phyloP scores from a whole-genome alignment of 2,888 invertebrate genomes.

The Agrenia bidenticulata region DNA sequence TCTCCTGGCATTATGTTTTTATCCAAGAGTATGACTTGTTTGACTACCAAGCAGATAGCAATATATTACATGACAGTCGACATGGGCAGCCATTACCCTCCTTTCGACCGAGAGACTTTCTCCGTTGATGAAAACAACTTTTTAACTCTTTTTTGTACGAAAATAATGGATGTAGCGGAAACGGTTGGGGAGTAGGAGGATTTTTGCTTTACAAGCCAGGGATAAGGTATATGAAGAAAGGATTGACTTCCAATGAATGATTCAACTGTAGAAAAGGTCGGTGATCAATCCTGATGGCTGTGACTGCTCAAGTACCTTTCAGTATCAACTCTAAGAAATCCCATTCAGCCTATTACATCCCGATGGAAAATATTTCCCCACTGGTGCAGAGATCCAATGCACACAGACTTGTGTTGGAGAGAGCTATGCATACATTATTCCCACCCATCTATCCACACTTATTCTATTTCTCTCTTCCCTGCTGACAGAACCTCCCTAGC shows the following conservation, averaged over 20 bases:
- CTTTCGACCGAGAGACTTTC: not conserved
- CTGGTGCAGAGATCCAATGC: not conserved
- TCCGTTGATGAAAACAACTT: constrained; percentile 11
- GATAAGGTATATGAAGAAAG: constrained; percentile 8
- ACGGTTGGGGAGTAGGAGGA: constrained; percentile 19
- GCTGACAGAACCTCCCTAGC: too few species aligned
- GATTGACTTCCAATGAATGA: constrained; percentile 27
- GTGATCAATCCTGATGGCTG: constrained; percentile 30
- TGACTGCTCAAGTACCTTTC: constrained; percentile 29
- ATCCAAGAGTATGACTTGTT: too few species aligned
- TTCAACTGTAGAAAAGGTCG: constrained; percentile 24
- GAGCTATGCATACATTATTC: constrained; percentile 6
- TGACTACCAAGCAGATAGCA: too few species aligned
- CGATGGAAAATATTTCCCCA: not conserved
- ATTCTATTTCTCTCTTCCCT: too few species aligned
- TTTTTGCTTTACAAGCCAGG: not conserved
- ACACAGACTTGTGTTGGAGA: constrained; percentile 7
- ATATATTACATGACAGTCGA: constrained; percentile 3
- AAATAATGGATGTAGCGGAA: constrained; percentile 34
- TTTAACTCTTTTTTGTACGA: constrained; percentile 22
- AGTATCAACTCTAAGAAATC: constrained; percentile 14
- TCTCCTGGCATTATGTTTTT: too few species aligned
- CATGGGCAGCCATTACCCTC: constrained; percentile 10
- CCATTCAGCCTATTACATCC: not conserved
- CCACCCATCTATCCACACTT: not conserved